These are phyloP conservation scores for Spinus olivaceus DNA, from an alignment of 2,797 vertebrate genomes.

Conservation along the genomic window DNA sequence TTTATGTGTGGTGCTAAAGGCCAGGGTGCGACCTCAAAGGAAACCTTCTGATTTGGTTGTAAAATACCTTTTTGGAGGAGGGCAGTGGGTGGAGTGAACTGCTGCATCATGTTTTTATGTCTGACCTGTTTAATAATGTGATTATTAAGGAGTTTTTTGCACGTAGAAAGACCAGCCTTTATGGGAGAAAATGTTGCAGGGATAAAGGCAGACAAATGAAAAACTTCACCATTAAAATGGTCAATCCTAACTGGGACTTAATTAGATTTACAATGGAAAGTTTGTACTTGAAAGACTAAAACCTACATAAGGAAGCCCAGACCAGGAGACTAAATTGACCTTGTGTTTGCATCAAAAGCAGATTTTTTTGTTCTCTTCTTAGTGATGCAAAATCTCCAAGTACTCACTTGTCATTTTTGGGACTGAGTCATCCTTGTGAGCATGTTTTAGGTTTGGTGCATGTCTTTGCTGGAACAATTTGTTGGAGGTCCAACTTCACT, in stretches of 20 bases:
- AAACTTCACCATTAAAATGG: background rate
- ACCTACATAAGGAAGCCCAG: background rate
- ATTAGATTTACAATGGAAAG: background rate
- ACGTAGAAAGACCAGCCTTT: background rate
- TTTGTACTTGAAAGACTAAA: background rate
- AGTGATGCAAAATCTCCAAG: background rate
- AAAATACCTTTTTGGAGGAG: slow-evolving; percentile 55
- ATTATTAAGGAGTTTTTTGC: slow-evolving; percentile 23
- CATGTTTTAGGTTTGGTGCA: background rate
- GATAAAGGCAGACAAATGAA: background rate
- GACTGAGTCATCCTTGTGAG: slow-evolving; percentile 6
- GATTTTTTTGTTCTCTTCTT: background rate
- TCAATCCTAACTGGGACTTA: background rate
- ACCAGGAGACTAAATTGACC: background rate
- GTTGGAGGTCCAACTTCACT: background rate
- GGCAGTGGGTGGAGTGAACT: slow-evolving; percentile 42
- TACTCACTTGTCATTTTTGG: background rate
- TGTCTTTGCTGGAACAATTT: background rate
- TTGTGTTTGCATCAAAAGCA: background rate
- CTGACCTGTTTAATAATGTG: slow-evolving; percentile 39
- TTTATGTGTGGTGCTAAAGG: slow-evolving; percentile 68
- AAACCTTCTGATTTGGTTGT: slow-evolving; percentile 66
- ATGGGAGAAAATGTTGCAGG: background rate
- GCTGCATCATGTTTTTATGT: slow-evolving; percentile 60
- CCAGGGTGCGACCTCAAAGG: slow-evolving; percentile 72